A percentile compares a stretch with the other conserved stretches of the same genome.
Evolutionary conservation across 2,888 invertebrate species (phyloP).

Genomic region (Barypeithes pellucidus): DNA sequence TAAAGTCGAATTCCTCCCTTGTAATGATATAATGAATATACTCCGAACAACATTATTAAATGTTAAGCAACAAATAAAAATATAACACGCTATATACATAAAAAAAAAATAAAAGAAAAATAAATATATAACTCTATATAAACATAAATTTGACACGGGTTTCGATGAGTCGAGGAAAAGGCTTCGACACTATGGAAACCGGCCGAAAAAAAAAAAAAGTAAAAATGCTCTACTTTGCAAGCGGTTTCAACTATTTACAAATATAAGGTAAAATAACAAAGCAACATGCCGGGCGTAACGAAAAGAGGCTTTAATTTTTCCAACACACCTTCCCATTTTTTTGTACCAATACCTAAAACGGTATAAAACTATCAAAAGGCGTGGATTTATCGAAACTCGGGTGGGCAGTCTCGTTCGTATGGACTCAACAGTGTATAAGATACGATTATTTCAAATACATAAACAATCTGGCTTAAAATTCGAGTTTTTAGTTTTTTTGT

Average conservation of each 20-base stretch:
- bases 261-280: slow-evolving; percentile 29
- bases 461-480: slow-evolving; percentile 70
- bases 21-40: slow-evolving; percentile 41
- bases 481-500: slow-evolving; percentile 66
- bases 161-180: slow-evolving; percentile 25
- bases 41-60: slow-evolving; percentile 33
- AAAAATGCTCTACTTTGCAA: slow-evolving; percentile 27
- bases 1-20: slow-evolving; percentile 30
- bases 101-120: slow-evolving; percentile 33
- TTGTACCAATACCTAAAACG: slow-evolving; percentile 60
- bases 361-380: slow-evolving; percentile 54
- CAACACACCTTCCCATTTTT: slow-evolving; percentile 43
- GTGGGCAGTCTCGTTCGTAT: slow-evolving; percentile 56
- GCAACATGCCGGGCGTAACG: slow-evolving; percentile 35
- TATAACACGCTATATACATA: slow-evolving; percentile 43
- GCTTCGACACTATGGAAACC: slow-evolving; percentile 24
- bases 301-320: slow-evolving; percentile 38
- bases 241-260: slow-evolving; percentile 25
- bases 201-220: not conserved
- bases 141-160: slow-evolving; percentile 25
- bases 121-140: slow-evolving; percentile 44
- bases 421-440: slow-evolving; percentile 66
- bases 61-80: slow-evolving; percentile 39
- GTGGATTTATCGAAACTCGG: slow-evolving; percentile 34
- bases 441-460: slow-evolving; percentile 70